Evolutionary conservation across 2,113 vertebrate genomes (phyloP), one percentile per base, ranked within the genome.

Genomic region (Boulengerochromis microlepis): DNA sequence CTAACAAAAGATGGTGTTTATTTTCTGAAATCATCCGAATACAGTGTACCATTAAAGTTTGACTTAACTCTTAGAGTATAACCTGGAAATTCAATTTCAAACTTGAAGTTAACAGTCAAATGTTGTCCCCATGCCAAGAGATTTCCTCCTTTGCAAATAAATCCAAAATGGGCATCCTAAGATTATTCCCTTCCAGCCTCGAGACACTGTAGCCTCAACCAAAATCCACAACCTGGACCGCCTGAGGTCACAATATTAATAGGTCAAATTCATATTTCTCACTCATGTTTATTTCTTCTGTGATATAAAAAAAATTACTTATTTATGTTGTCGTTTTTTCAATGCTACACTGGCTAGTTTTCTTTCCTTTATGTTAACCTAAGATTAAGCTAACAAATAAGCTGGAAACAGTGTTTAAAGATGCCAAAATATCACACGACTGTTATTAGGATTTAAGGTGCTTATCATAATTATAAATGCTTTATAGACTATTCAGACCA

Each of bases 141-240:
- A 89, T 82, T 69, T 81, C 87, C 86, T 94, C 84, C 88, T 91
- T 90, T 80, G 81, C 90, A 93, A 93, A 96, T 95, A 95, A 94
- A 95, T 96, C 93, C 91, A 94, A 91, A 95, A 95, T 94, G 83
- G 87, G 90, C 91, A 94, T 93, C 91, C 94, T 88, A 86, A 87
- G 90, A 94, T 95, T 95, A 94, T 95, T 96, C 94, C 93, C 93
- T 87, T 78, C 86, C 54, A 95, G 95, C 95, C 90, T 94, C 69
- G 92, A 96, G 93, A 96, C 94, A 78, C 10, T 78, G 74, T 33
- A 50, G 74, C 26, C 10, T 78, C 26, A 52, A 52, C 26, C 74
- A 78, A 50, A 52, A n/a, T 33, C 26, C 45, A 78, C 45, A 78
- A 52, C 45, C 1, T 45, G 69, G 13, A 52, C 10, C 3, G 2